Evolutionary conservation across 1,140 invertebrate species (phyloP).

Genomic region (Homalodisca vitripennis): DNA sequence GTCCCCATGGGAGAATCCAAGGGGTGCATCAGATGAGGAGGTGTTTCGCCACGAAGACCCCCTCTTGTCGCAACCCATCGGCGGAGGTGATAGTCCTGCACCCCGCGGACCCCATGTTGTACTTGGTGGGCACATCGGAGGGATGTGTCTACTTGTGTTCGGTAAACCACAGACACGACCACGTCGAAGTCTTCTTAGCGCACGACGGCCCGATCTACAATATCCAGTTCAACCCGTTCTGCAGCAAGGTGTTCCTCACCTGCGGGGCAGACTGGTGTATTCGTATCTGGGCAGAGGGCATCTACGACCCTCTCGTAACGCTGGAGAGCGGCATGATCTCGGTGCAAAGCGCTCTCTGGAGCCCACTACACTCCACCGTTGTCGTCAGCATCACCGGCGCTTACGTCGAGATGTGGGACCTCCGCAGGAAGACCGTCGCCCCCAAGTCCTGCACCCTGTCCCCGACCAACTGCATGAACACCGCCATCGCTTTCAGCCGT

Average conservation of each 20-base stretch:
- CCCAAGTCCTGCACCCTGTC: conserved; percentile 29
- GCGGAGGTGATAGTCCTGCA: conserved; percentile 19
- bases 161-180: conserved; percentile 33
- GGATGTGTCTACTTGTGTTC: conserved; percentile 45
- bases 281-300: conserved; percentile 54
- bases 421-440: conserved; percentile 34
- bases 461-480: conserved; percentile 17
- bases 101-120: conserved; percentile 18
- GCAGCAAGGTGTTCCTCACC: conserved; percentile 54
- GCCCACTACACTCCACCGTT: conserved; percentile 56
- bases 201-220: conserved; percentile 56
- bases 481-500: conserved; percentile 6
- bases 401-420: conserved; percentile 43
- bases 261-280: conserved; percentile 59
- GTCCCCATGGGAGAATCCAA: conserved; percentile 17
- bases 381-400: conserved; percentile 56
- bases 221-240: conserved; percentile 55
- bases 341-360: conserved; percentile 55
- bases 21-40: not conserved
- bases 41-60: not conserved
- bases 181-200: conserved; percentile 50
- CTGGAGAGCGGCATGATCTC: conserved; percentile 28
- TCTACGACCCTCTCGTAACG: conserved; percentile 37
- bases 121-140: conserved; percentile 26
- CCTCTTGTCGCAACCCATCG: not conserved